These are phyloP conservation scores for Megaceryle torquata DNA, from an alignment of 2,113 vertebrate genomes.

Conservation along the genomic window DNA sequence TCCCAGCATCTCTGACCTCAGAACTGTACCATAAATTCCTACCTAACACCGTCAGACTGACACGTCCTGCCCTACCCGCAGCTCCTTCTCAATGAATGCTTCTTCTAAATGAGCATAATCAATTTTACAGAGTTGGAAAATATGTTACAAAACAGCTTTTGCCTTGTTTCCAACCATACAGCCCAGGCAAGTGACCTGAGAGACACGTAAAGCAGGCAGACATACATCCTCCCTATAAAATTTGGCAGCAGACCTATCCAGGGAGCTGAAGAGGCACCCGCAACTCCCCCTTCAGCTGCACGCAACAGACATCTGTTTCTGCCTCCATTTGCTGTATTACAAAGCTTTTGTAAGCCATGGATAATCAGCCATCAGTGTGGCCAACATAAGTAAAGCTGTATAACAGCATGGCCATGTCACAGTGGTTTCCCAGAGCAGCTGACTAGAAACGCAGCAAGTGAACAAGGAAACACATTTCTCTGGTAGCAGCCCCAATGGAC, in stretches of 20 bases:
- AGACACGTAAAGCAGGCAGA: accelerated
- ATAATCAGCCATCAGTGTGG: background rate
- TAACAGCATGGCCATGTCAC: background rate
- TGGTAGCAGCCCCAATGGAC: background rate
- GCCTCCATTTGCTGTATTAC: background rate
- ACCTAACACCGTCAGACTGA: background rate
- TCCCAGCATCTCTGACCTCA: background rate
- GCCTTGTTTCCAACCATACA: background rate
- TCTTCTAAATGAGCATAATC: background rate
- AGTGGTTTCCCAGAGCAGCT: background rate
- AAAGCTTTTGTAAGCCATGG: background rate
- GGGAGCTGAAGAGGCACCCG: background rate
- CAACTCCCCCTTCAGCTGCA: background rate
- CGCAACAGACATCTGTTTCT: background rate
- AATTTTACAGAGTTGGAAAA: background rate
- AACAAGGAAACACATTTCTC: background rate
- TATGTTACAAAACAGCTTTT: accelerated
- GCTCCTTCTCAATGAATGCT: background rate
- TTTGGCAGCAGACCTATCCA: background rate
- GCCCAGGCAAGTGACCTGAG: background rate
- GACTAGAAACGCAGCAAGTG: background rate
- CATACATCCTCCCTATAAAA: too few species aligned
- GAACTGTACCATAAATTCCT: background rate
- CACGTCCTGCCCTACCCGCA: background rate
- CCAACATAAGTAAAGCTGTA: background rate